phyloP scores from a whole-genome alignment of 2,888 invertebrate species.

The Digitonthophagus gazella region DNA sequence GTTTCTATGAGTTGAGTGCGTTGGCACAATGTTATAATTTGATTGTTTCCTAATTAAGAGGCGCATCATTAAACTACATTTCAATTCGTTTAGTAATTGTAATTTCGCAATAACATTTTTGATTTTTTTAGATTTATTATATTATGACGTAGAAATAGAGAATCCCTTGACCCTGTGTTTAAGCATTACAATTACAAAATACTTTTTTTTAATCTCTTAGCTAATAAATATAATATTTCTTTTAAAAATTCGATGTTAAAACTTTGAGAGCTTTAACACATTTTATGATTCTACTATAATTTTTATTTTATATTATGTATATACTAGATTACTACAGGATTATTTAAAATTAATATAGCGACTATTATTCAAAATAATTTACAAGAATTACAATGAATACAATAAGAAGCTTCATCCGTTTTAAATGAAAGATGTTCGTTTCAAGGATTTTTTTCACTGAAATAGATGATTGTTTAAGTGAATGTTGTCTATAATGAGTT shows the following conservation, averaged over 20 bases:
- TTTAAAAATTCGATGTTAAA: not conserved
- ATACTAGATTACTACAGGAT: not conserved
- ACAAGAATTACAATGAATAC: too few species aligned
- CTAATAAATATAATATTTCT: not conserved
- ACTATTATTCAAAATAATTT: too few species aligned
- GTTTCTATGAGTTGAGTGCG: not conserved
- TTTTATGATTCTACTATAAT: not conserved
- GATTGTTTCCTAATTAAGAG: too few species aligned
- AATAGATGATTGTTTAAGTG: too few species aligned
- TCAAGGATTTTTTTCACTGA: too few species aligned
- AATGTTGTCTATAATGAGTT: too few species aligned
- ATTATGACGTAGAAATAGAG: not conserved
- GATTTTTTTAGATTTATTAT: not conserved
- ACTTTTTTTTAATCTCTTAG: not conserved
- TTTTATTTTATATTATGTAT: not conserved
- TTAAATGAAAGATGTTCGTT: too few species aligned
- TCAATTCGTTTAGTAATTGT: too few species aligned
- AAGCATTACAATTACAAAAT: slow-evolving; percentile 14
- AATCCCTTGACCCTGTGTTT: slow-evolving; percentile 2
- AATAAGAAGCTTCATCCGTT: too few species aligned
- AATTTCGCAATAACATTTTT: not conserved
- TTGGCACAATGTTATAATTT: not conserved
- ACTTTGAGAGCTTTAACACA: not conserved
- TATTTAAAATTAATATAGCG: too few species aligned
- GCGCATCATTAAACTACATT: too few species aligned